These are phyloP conservation scores for Acanthoscelides obtectus DNA, from an alignment of 2,888 invertebrate genomes.

Conservation along the genomic window DNA sequence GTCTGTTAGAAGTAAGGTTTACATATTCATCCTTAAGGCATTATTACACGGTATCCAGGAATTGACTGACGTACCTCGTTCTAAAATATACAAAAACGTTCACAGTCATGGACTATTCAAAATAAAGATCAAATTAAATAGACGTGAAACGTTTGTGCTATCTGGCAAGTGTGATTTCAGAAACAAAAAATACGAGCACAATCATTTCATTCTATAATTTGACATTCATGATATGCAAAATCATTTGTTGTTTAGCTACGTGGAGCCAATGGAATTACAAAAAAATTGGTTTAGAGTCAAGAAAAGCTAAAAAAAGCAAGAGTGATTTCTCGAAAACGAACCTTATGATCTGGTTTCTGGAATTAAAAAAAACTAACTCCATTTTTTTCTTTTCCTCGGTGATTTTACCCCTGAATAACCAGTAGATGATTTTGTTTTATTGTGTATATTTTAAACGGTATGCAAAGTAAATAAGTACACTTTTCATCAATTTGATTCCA, in stretches of 20 bases:
- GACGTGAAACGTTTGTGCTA: slow-evolving; percentile 21
- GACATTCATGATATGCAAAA: too few species aligned
- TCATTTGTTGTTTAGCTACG: too few species aligned
- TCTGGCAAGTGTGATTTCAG: slow-evolving; percentile 21
- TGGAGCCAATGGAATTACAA: too few species aligned
- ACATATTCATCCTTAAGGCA: slow-evolving; percentile 13
- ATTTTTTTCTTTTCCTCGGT: not conserved
- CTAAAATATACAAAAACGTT: slow-evolving; percentile 7
- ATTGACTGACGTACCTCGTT: slow-evolving; percentile 5
- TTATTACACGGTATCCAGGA: slow-evolving; percentile 2
- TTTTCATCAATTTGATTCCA: not conserved
- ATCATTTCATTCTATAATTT: too few species aligned
- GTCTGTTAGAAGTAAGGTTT: slow-evolving; percentile 29
- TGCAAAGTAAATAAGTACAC: not conserved
- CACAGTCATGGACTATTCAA: slow-evolving; percentile 13
- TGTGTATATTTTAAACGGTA: not conserved
- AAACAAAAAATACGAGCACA: slow-evolving; percentile 16
- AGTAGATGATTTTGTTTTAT: not conserved
- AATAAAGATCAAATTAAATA: slow-evolving; percentile 9
- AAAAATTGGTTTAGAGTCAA: too few species aligned
- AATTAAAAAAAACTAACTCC: not conserved
- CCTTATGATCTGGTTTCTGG: too few species aligned
- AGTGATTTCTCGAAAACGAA: too few species aligned
- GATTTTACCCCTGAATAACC: not conserved
- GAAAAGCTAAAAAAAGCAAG: too few species aligned